Conservation (phyloP, 2,797 vertebrate genomes). For the Megalops cyprinoides region DNA sequence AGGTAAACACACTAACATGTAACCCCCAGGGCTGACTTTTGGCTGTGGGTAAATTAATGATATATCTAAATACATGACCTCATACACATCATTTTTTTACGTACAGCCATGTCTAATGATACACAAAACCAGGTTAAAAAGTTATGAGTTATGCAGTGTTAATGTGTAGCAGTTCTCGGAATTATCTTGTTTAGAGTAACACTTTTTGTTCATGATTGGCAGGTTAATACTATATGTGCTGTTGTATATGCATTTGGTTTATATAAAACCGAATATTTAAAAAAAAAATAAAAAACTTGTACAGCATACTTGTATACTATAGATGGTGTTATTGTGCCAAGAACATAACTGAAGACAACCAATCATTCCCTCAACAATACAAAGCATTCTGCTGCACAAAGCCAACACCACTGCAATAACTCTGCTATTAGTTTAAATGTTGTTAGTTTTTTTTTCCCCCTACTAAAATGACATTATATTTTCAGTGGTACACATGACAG, state of each 20-base stretch:
- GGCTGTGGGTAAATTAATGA: slow-evolving; percentile 30
- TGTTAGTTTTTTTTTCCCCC: no score
- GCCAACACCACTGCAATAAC: no score
- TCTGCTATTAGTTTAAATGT: no score
- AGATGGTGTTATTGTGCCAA: no score
- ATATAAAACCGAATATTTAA: not conserved
- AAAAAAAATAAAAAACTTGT: no score
- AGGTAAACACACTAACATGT: slow-evolving; percentile 39
- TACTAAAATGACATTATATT: no score
- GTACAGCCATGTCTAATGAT: slow-evolving; percentile 9
- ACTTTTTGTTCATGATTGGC: not conserved
- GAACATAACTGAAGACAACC: no score
- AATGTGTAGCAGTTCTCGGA: no score
- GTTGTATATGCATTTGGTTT: slow-evolving; percentile 25
- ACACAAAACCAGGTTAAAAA: not conserved
- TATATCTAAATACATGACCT: slow-evolving; percentile 37
- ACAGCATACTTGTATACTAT: no score
- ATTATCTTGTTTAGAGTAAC: not conserved
- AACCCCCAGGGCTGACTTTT: slow-evolving; percentile 43
- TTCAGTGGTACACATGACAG: not conserved
- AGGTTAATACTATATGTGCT: not conserved
- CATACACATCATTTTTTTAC: slow-evolving; percentile 1
- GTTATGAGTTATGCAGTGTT: not conserved
- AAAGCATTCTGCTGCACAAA: no score
- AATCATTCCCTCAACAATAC: no score